These are phyloP conservation scores for Coenonympha arcania DNA, from an alignment of 2,888 invertebrate species.

Conservation along the genomic window DNA sequence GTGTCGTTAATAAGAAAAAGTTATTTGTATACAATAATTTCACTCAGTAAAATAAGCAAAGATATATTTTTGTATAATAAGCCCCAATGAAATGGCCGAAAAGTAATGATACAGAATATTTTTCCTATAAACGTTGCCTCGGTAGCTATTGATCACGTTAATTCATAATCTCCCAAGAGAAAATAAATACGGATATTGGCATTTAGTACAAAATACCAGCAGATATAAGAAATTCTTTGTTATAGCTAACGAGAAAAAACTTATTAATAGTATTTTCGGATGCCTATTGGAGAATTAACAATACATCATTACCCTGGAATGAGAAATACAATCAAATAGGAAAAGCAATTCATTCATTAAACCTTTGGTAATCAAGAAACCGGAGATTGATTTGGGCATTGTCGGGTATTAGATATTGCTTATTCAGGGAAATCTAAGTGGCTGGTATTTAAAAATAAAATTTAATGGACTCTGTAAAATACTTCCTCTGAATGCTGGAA, in stretches of 20 bases:
- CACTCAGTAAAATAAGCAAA: neutral
- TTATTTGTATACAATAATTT: neutral
- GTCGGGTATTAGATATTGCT: too few species aligned
- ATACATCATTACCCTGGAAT: neutral
- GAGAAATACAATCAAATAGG: neutral
- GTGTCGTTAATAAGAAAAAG: too few species aligned
- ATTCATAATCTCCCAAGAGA: conserved; percentile 5
- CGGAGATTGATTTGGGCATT: neutral
- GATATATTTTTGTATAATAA: neutral
- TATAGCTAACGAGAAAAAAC: too few species aligned
- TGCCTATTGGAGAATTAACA: neutral
- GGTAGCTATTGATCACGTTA: conserved; percentile 6
- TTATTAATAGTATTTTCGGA: neutral
- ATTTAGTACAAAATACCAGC: neutral
- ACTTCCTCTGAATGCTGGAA: too few species aligned
- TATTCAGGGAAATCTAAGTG: too few species aligned
- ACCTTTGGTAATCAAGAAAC: neutral
- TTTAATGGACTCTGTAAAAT: too few species aligned
- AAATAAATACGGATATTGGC: conserved; percentile 1
- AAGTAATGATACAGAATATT: conserved; percentile 5
- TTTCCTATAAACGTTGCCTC: conserved; percentile 1
- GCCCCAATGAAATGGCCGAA: neutral
- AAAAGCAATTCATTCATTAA: neutral
- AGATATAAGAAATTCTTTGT: too few species aligned
- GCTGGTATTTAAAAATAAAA: too few species aligned